Conservation (phyloP, 2,113 vertebrate genomes). For the Hydrolagus affinis region DNA sequence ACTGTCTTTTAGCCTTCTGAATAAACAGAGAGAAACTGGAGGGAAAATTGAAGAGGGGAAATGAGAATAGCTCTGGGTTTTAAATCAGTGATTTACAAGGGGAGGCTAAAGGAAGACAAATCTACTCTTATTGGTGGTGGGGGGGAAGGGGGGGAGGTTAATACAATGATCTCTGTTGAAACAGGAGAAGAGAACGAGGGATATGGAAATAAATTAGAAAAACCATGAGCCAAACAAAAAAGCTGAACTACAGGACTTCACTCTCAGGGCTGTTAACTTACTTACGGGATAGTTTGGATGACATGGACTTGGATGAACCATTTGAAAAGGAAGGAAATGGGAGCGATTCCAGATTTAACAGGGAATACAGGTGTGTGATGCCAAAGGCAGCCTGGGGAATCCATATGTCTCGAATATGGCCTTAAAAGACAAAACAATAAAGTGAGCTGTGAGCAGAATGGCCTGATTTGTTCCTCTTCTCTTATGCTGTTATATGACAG, state of each 20-base stretch:
- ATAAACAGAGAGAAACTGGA: not conserved
- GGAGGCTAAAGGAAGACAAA: not conserved
- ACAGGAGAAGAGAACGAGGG: not conserved
- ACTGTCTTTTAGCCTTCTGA: not conserved
- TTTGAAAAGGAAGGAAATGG: conserved; percentile 25
- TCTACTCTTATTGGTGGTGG: not conserved
- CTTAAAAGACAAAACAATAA: not conserved
- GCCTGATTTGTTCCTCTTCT: not conserved
- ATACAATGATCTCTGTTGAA: not conserved
- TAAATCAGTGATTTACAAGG: not conserved
- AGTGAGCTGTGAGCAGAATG: not conserved
- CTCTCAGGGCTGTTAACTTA: not conserved
- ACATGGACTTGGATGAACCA: not conserved
- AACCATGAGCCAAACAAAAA: not conserved
- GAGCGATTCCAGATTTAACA: conserved; percentile 26
- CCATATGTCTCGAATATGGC: not conserved
- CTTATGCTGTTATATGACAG: not conserved
- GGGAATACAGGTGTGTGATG: conserved; percentile 6
- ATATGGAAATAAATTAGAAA: not conserved
- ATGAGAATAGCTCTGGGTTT: not conserved
- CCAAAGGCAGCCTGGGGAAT: not conserved
- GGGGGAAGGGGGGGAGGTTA: not conserved
- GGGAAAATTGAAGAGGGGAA: not conserved
- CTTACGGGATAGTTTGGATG: not conserved
- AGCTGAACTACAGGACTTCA: not conserved